Percentiles rank a stretch among this genome's conserved stretches.
phyloP scores from a whole-genome alignment of 2,888 invertebrate genomes.

The Erebia epiphron region DNA sequence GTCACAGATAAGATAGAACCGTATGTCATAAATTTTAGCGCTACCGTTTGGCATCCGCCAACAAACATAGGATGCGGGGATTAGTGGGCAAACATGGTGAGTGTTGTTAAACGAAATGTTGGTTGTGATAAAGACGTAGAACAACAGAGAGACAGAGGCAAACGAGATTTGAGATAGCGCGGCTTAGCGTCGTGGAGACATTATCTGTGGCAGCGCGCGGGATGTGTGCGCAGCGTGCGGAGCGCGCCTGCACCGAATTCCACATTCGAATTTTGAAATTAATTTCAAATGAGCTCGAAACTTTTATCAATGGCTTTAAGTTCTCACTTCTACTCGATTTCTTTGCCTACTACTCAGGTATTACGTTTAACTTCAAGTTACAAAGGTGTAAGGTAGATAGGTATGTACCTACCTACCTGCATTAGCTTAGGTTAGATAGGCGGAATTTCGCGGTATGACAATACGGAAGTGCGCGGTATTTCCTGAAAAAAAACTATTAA shows the following conservation, averaged over 20 bases:
- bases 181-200: constrained; percentile 46
- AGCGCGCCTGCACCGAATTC: constrained; percentile 36
- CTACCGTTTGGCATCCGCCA: constrained; percentile 78
- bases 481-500: too few relatives aligned
- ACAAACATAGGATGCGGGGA: constrained; percentile 70
- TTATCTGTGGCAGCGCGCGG: constrained; percentile 41
- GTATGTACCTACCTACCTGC: too few relatives aligned
- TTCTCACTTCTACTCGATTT: not conserved
- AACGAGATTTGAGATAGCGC: constrained; percentile 68
- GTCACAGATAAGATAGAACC: constrained; percentile 80
- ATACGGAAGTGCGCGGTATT: too few relatives aligned
- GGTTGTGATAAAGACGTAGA: constrained; percentile 68
- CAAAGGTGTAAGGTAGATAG: too few relatives aligned
- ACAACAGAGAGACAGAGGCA: constrained; percentile 58
- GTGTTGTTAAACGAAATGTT: constrained; percentile 58
- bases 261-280: constrained; percentile 31
- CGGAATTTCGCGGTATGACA: too few relatives aligned
- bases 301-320: not conserved
- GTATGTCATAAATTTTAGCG: constrained; percentile 76
- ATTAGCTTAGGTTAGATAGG: too few relatives aligned
- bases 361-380: too few relatives aligned
- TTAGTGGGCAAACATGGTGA: constrained; percentile 69
- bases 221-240: constrained; percentile 39
- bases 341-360: not conserved
- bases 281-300: constrained; percentile 21